Base-by-base conservation (phyloP, 2,797 vertebrate genomes). In the Hybognathus amarus region DNA sequence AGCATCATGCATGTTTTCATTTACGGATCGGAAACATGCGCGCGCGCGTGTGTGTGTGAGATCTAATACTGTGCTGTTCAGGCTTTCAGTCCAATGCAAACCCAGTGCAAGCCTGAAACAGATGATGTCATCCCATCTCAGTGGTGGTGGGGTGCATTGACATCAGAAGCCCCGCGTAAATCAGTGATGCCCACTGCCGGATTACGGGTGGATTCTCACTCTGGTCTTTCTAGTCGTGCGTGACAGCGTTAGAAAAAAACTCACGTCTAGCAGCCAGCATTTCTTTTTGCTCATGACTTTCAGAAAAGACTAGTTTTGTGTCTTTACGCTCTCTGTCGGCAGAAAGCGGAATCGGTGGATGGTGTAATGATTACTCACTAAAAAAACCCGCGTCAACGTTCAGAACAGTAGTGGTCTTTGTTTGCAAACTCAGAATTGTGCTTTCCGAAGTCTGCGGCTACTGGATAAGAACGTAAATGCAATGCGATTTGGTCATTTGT, bases 261-360 rank as follows among this genome's bases (percentile, higher is more conserved):
- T 74, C 18, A 27, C 66, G 33, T 71, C 74, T 64, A n/a, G 38
- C 38, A 77, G 67, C 45, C 74, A 54, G 50, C 42, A 45, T 24
- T 40, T 50, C 54, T 20, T 42, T 30, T 11, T 15, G 42, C 38
- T 40, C n/a, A 17, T 33, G 69, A 45, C 71, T 80, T 50, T 52
- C 42, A 82, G 63, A 71, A 75, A 30, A 64, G 24, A 54, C 36
- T 5, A 88, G 90, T 88, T 68, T 91, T 90, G 90, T 92, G 92
- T 89, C 82, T 87, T 90, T 90, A 90, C 94, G 94, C 94, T 93
- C 95, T 93, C 94, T 95, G 90, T 96, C 93, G 95, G 95, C 92
- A 88, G 91, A 85, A 75, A 77, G 77, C 79, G 90, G 92, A 87
- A 95, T 63, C 88, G 22, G n/a, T 47, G 18, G 3, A 38, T 47